Evolutionary conservation across 2,888 invertebrate species (phyloP).

Genomic region (Acleris laterana): DNA sequence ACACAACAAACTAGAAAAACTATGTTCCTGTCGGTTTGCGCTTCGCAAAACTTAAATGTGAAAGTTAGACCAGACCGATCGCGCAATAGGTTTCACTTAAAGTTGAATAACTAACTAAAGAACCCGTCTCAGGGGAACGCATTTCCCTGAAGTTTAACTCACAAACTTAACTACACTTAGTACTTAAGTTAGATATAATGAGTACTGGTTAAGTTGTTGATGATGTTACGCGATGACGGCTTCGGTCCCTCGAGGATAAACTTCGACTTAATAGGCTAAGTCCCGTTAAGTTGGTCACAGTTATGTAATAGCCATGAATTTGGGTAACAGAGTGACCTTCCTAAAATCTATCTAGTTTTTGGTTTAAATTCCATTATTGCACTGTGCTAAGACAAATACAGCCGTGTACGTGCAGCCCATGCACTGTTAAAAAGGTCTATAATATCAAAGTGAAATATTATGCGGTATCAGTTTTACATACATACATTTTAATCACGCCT

Average conservation of each 20-base stretch:
- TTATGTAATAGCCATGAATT: not conserved
- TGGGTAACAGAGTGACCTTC: too few relatives aligned
- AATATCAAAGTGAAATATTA: too few relatives aligned
- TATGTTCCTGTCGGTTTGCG: slow-evolving; percentile 5
- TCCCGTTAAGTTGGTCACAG: not conserved
- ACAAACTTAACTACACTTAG: slow-evolving; percentile 11
- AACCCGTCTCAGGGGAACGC: not conserved
- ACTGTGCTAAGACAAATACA: too few relatives aligned
- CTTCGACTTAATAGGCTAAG: not conserved
- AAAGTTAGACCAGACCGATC: too few relatives aligned
- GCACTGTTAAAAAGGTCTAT: too few relatives aligned
- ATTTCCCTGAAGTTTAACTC: slow-evolving; percentile 23
- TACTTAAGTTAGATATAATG: slow-evolving; percentile 17
- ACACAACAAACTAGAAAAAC: too few relatives aligned
- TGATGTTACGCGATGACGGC: slow-evolving; percentile 1
- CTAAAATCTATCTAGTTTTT: too few relatives aligned
- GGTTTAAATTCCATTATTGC: too few relatives aligned
- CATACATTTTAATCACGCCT: too few relatives aligned
- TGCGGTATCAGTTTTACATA: too few relatives aligned
- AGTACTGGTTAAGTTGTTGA: slow-evolving; percentile 17
- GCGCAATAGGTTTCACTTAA: not conserved
- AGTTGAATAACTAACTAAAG: slow-evolving; percentile 4
- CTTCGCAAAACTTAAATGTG: not conserved
- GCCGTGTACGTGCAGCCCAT: too few relatives aligned
- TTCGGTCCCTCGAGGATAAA: not conserved